Evolutionary conservation across 2,113 vertebrate species (phyloP).

Genomic region (Chiloscyllium plagiosum): DNA sequence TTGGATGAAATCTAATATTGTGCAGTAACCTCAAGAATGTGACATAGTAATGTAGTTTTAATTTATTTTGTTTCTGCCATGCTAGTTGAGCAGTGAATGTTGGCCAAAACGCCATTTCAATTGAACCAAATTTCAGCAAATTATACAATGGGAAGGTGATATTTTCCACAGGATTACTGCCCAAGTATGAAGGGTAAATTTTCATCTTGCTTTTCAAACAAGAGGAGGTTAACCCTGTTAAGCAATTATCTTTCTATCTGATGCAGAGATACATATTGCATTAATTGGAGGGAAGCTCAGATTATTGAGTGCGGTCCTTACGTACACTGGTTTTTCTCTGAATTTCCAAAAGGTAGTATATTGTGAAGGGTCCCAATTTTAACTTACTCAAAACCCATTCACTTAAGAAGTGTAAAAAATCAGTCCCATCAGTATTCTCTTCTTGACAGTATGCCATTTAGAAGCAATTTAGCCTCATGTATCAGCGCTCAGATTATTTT

Average conservation of each 20-base stretch:
- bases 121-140: not conserved
- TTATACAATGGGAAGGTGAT: not conserved
- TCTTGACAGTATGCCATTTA: not conserved
- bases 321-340: not conserved
- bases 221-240: too few species aligned
- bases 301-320: not conserved
- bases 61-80: not conserved
- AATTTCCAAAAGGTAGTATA: not conserved
- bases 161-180: not conserved
- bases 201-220: not conserved
- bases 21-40: not conserved
- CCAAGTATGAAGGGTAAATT: not conserved
- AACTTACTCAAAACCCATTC: not conserved
- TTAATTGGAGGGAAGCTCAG: not conserved
- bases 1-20: not conserved
- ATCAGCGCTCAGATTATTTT: not conserved
- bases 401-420: not conserved
- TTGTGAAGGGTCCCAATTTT: not conserved
- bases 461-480: not conserved
- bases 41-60: not conserved
- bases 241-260: not conserved
- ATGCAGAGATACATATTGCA: not conserved
- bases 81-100: not conserved
- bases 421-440: too few species aligned
- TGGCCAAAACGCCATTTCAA: not conserved